Evolutionary conservation across 1,140 invertebrate genomes (phyloP).

Genomic region (Drosophila pachea): DNA sequence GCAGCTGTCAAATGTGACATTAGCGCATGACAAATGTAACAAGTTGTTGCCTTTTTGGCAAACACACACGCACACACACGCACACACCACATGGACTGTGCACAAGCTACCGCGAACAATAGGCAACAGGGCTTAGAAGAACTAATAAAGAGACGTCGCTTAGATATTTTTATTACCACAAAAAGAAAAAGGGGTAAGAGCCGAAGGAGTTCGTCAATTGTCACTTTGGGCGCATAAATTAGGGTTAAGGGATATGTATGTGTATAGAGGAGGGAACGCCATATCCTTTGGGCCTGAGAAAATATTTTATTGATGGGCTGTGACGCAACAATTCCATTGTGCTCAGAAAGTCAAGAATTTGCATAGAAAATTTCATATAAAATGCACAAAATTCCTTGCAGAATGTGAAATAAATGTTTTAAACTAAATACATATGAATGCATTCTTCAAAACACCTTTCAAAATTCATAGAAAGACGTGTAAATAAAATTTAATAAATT

Average conservation of each 20-base stretch:
- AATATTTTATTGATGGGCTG: slow-evolving; percentile 70
- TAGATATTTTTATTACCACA: slow-evolving; percentile 76
- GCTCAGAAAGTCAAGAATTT: neutral
- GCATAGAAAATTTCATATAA: neutral
- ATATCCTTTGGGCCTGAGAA: slow-evolving; percentile 53
- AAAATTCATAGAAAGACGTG: no score
- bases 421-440: no score
- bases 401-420: no score
- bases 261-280: slow-evolving; percentile 5
- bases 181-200: slow-evolving; percentile 25
- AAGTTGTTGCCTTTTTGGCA: slow-evolving; percentile 68
- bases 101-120: slow-evolving; percentile 16
- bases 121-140: slow-evolving; percentile 50
- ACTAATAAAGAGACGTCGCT: slow-evolving; percentile 75
- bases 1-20: slow-evolving; percentile 77
- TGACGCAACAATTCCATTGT: slow-evolving; percentile 51
- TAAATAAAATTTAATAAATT: neutral
- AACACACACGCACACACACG: slow-evolving; percentile 40
- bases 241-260: slow-evolving; percentile 65
- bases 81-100: slow-evolving; percentile 3
- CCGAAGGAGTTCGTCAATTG: slow-evolving; percentile 69
- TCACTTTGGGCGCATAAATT: slow-evolving; percentile 75
- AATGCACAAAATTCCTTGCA: neutral
- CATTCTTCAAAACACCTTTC: no score
- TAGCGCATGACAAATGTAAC: slow-evolving; percentile 78